Base-by-base conservation (phyloP, 1,140 invertebrate species). In the Drosophila orena region DNA sequence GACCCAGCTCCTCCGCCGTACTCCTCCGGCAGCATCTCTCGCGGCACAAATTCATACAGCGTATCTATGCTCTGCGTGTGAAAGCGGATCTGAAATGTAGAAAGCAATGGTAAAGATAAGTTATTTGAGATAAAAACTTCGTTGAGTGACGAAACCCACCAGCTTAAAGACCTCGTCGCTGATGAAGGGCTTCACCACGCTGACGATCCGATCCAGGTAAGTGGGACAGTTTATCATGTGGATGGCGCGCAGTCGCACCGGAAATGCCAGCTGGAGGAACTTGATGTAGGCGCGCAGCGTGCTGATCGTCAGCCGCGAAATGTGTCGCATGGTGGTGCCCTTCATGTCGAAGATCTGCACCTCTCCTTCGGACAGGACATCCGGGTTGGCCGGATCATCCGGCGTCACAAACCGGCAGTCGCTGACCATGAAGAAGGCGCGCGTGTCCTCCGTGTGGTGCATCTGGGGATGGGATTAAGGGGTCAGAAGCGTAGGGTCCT, bases 321-420 rank as follows among this genome's bases (percentile, higher is more conserved):
- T 92, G 69, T 96, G 95, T 40, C 94, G 94, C 47, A 96, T 90
- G 1, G 93, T 93, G 4, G 94, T 94, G 35, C 95, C 95, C 2
- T 93, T 92, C 91, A 95, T 94, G 78, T 96, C 95, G 53, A 96
- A 95, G 14, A 96, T 94, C n/a, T 95, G 95, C 58, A 96, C 93
- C 80, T 96, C 95, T 17, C 95, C 95, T 34, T 85, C 37, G 91
- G 93, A 57, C 10, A 91, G 56, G 2, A 72, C 22, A 0, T 81
- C 70, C 11, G 54, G 50, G 2, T 50, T n/a, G 2, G 93, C 84
- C 12, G 93, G 83, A 56, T 94, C 93, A 15, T 93, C 93, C 11
- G 93, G 92, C 52, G 94, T 94, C 2, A 93, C 93, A 30, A 96
- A 93, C 57, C 95, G 93, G 34, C 94, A 94, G 76, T 96, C 95